Evolutionary conservation across 2,113 vertebrate species (phyloP), one percentile per base, ranked within the genome.

Genomic region (Notothenia rossii): DNA sequence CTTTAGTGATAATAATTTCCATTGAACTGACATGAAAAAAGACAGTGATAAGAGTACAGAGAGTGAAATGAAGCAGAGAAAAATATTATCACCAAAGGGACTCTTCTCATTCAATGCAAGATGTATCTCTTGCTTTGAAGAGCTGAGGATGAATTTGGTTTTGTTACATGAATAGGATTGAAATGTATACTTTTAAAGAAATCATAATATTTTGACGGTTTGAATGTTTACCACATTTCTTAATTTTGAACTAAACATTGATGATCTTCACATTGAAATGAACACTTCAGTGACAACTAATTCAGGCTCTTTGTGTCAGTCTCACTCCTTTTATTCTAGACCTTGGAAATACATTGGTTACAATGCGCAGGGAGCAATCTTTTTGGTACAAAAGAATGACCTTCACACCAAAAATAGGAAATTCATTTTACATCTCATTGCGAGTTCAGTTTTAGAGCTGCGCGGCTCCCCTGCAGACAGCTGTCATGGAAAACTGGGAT

Each of bases 341-440:
- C 75, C 50, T 64, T 1, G 18, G 53, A 74, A 72, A 80, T 55
- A 55, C 66, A 72, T 79, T 33, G 46, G 73, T 72, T 69, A 49
- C 72, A 72, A 20, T 58, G 50, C 73, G 51, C 13, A 1, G 59
- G 2, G 2, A 63, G 49, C 17, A 10, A 48, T 83, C 73, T 79
- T 71, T 85, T 79, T 54, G 82, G 73, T 72, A 62, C 69, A 88
- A 86, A 86, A 72, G 72, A 68, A 48, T 88, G 91, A 93, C 89
- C 92, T 94, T 93, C 86, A 90, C 84, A 88, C 48, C 58, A 77
- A 91, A 86, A 69, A 86, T 45, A 65, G 68, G 76, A 92, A 91
- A 88, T 93, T 92, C 81, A 94, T 94, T 94, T 94, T 93, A 91
- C 89, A 93, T 93, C 91, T 93, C 92, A 91, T 88, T 91, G 86